phyloP scores from a whole-genome alignment of 2,113 vertebrate species.

The Xenopus borealis region DNA sequence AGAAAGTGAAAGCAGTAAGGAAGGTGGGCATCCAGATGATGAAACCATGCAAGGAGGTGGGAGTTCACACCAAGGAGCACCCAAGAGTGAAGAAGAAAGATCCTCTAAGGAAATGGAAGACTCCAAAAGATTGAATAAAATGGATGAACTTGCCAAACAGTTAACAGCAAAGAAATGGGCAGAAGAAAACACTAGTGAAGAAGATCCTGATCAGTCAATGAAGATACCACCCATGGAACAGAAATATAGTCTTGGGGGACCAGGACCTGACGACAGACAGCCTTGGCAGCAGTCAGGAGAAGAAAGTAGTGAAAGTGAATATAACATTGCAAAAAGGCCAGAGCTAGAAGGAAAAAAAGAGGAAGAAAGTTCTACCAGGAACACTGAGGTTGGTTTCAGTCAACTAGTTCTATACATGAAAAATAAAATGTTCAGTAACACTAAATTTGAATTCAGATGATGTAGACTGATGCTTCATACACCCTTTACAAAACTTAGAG shows the following conservation, averaged over 20 bases:
- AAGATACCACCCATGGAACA: constrained; percentile 56
- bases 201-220: constrained; percentile 64
- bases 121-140: constrained; percentile 69
- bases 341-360: constrained; percentile 75
- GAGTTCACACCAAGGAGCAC: constrained; percentile 40
- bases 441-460: too few species aligned
- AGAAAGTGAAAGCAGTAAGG: constrained; percentile 56
- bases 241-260: constrained; percentile 53
- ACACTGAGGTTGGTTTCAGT: constrained; percentile 74
- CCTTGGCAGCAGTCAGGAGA: constrained; percentile 72
- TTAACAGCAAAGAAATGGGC: constrained; percentile 62
- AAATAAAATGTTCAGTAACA: too few species aligned
- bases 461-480: too few species aligned
- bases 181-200: constrained; percentile 52
- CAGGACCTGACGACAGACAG: constrained; percentile 50
- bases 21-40: constrained; percentile 50
- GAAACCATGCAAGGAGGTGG: constrained; percentile 33
- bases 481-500: too few species aligned
- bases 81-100: constrained; percentile 48
- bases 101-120: constrained; percentile 62
- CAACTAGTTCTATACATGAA: neutral
- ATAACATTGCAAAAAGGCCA: constrained; percentile 64
- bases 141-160: constrained; percentile 69
- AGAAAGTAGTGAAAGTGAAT: constrained; percentile 61
- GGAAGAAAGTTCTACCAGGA: constrained; percentile 87